Evolutionary conservation across 30 jellyfish, hydroid and myxozoan species (phyloP).

Genomic region (Sanderia malayensis): DNA sequence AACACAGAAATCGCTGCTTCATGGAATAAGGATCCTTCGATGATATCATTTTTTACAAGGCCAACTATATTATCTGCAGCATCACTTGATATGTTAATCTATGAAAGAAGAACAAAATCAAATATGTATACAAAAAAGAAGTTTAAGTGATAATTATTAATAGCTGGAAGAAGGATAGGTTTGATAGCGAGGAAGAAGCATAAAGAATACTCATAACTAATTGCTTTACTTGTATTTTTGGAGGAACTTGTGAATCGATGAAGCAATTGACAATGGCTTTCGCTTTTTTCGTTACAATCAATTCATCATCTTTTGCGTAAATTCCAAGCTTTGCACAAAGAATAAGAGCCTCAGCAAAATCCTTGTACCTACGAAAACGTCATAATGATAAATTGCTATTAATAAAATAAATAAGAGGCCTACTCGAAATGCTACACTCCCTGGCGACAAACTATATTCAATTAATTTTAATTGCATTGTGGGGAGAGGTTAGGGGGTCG

Average conservation of each 20-base stretch:
- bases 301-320: constrained; percentile 87
- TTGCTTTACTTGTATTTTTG: constrained; percentile 85
- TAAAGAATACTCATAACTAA: too few species aligned
- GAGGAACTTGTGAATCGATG: constrained; percentile 84
- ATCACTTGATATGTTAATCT: constrained; percentile 58
- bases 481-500: too few species aligned
- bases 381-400: too few species aligned
- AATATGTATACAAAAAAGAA: too few species aligned
- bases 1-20: constrained; percentile 78
- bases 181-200: too few species aligned
- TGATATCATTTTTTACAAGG: constrained; percentile 58
- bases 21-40: constrained; percentile 78
- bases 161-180: too few species aligned
- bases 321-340: constrained; percentile 90
- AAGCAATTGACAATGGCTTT: constrained; percentile 81
- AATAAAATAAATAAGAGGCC: too few species aligned
- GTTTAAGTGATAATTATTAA: too few species aligned
- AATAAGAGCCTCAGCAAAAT: constrained; percentile 92
- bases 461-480: too few species aligned
- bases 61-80: constrained; percentile 58
- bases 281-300: constrained; percentile 81
- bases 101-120: background rate
- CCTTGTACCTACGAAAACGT: constrained; percentile 62
- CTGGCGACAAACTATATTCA: too few species aligned
- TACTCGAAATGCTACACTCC: too few species aligned